phyloP scores from a whole-genome alignment of 1,140 invertebrate species.

The Protaetia brevitarsis region DNA sequence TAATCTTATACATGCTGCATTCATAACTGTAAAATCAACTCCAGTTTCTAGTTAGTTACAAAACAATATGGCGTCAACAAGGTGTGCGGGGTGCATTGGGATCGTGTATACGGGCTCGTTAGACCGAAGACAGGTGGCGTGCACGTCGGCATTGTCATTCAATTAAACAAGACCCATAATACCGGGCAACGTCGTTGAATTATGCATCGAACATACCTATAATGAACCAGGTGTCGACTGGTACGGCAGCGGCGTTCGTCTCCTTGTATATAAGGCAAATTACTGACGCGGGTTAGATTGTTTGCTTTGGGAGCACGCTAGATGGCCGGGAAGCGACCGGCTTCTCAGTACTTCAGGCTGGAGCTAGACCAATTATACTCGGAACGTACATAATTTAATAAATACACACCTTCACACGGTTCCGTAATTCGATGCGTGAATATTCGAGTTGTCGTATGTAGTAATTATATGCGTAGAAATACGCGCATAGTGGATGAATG shows the following conservation, averaged over 20 bases:
- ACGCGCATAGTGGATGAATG: too few species aligned
- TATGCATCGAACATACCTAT: slow-evolving; percentile 26
- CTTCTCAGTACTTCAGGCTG: background rate
- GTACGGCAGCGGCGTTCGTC: too few species aligned
- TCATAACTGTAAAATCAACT: too few species aligned
- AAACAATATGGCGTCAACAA: too few species aligned
- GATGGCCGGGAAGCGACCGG: too few species aligned
- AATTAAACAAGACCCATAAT: slow-evolving; percentile 11
- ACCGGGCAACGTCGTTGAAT: slow-evolving; percentile 21
- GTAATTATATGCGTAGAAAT: too few species aligned
- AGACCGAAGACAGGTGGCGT: slow-evolving; percentile 20
- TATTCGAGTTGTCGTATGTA: too few species aligned
- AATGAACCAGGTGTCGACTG: slow-evolving; percentile 28
- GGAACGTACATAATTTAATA: background rate
- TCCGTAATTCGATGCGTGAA: too few species aligned
- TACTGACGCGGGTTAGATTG: background rate
- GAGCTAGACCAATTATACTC: background rate
- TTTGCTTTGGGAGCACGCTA: too few species aligned
- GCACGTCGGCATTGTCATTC: slow-evolving; percentile 21
- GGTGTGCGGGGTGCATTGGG: background rate
- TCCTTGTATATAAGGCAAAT: background rate
- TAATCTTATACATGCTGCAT: too few species aligned
- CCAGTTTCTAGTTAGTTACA: too few species aligned
- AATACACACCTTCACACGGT: too few species aligned
- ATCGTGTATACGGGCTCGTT: slow-evolving; percentile 10